These are phyloP conservation scores for Genyomyrus donnyi DNA, from an alignment of 2,113 vertebrate species.

Conservation along the genomic window DNA sequence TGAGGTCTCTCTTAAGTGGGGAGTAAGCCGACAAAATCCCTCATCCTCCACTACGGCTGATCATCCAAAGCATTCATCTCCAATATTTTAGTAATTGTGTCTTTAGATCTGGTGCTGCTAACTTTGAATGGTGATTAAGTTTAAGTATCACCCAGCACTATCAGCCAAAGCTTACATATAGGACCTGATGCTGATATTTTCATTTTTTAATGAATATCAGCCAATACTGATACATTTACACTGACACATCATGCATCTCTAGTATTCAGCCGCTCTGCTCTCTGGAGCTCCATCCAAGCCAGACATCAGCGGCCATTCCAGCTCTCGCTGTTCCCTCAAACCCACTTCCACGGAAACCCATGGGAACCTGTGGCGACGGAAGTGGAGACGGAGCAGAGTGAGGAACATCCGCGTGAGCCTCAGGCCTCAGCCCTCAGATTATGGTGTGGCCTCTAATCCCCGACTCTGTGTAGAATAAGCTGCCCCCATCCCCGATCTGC, in stretches of 20 bases:
- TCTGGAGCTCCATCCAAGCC: background rate
- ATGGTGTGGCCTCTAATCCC: background rate
- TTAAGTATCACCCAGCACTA: background rate
- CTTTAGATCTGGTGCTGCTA: background rate
- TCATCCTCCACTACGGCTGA: background rate
- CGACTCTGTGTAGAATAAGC: background rate
- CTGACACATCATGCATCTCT: background rate
- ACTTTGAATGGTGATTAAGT: background rate
- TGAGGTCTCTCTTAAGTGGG: background rate
- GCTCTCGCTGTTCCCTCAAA: background rate
- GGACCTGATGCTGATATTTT: background rate
- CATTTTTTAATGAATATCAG: background rate
- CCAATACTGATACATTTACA: background rate
- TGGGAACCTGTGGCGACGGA: background rate
- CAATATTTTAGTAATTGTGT: background rate
- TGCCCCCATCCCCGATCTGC: background rate
- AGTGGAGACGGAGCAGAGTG: background rate
- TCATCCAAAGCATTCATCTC: background rate
- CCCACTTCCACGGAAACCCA: background rate
- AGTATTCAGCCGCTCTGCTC: background rate
- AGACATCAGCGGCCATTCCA: background rate
- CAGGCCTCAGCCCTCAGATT: background rate
- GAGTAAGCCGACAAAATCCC: background rate
- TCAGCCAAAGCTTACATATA: background rate
- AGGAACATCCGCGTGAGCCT: background rate